A percentile compares a stretch with the other conserved stretches of the same genome.
These are phyloP conservation scores for Tokudaia muenninki DNA, from an alignment of 2,797 vertebrate species.

Conservation along the genomic window DNA sequence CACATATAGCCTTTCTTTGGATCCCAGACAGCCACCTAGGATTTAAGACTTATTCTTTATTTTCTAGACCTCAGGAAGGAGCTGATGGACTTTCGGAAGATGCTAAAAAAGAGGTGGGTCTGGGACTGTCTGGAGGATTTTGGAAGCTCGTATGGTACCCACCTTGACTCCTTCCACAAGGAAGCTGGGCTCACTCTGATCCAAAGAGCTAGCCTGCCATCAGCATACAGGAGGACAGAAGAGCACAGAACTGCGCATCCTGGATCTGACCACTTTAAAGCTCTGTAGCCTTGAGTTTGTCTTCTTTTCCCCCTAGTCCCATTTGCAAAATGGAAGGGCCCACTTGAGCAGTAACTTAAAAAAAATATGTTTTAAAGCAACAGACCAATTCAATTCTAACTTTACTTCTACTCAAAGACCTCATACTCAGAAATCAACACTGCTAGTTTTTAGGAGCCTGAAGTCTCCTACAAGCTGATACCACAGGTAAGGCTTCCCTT, in stretches of 20 bases:
- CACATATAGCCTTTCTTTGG: neutral
- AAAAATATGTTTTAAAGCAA: neutral
- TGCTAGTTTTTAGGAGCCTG: neutral
- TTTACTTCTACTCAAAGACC: neutral
- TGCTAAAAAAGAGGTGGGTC: slow-evolving; percentile 91
- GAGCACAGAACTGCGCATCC: too few relatives aligned
- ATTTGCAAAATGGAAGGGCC: neutral
- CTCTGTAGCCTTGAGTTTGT: neutral
- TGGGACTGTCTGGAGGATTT: neutral
- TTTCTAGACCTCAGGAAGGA: slow-evolving; percentile 89
- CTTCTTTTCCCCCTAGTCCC: neutral
- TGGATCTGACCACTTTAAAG: too few relatives aligned
- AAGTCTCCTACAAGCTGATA: neutral
- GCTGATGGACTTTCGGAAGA: slow-evolving; percentile 90
- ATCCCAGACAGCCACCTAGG: neutral
- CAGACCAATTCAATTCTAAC: neutral
- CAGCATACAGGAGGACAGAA: rapidly evolving
- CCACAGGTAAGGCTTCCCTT: neutral
- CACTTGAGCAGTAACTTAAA: too few relatives aligned
- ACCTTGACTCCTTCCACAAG: neutral
- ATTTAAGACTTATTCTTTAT: neutral
- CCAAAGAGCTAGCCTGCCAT: neutral
- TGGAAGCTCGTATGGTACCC: rapidly evolving
- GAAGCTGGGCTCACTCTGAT: neutral
- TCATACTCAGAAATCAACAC: neutral